Evolutionary conservation across 2,797 vertebrate species (phyloP).

Genomic region (Bovichtus diacanthus): DNA sequence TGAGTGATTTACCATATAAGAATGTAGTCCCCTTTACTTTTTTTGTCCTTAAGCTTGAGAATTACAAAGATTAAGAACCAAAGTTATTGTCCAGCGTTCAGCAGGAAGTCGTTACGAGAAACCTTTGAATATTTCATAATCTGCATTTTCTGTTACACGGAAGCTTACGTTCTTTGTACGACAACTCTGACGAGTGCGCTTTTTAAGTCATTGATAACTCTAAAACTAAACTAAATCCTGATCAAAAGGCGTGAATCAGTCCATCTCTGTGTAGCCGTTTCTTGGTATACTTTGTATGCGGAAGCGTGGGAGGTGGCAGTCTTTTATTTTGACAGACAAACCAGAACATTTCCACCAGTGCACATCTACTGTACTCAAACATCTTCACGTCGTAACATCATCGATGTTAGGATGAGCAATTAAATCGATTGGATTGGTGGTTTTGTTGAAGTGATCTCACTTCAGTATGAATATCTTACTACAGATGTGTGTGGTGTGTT

Average conservation of each 20-base stretch:
- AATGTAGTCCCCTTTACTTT: neutral
- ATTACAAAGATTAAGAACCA: neutral
- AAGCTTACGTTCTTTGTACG: neutral
- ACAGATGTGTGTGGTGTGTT: neutral
- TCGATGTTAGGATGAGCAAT: neutral
- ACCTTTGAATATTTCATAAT: neutral
- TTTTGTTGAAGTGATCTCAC: neutral
- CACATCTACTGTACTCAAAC: slow-evolving; percentile 14
- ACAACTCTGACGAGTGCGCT: neutral
- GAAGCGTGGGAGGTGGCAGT: slow-evolving; percentile 63
- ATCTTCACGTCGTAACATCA: neutral
- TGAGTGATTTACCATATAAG: neutral
- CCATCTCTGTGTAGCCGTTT: neutral
- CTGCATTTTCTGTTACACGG: neutral
- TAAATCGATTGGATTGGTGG: neutral
- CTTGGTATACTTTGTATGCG: slow-evolving; percentile 15
- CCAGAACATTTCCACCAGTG: slow-evolving; percentile 54
- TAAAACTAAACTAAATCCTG: neutral
- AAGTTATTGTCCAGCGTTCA: neutral
- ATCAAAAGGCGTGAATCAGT: slow-evolving; percentile 13
- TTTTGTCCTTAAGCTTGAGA: neutral
- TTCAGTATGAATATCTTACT: neutral
- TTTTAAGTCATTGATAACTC: slow-evolving; percentile 16
- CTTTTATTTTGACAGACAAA: slow-evolving; percentile 54
- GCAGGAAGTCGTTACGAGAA: neutral